Base-by-base conservation (phyloP, 2,888 invertebrate genomes). In the Aquatica leii region DNA sequence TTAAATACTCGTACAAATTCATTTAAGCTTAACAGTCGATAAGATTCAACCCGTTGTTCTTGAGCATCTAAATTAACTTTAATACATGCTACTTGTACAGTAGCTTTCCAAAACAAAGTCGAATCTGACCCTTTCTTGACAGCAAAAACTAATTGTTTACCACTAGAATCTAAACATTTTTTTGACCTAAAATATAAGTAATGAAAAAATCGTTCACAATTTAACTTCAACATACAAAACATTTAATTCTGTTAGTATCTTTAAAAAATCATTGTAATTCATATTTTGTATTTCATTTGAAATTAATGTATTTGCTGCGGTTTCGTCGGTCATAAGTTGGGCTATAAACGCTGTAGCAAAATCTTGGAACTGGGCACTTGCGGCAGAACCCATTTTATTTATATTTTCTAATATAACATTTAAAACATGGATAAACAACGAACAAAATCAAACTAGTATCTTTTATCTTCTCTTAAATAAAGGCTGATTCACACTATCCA, bases 101-200 rank as follows among this genome's bases (percentile, higher is more conserved):
- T 88, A 0, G 87, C 88, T 76, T 89, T 90, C 91, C 91, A 91
- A 34, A 90, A 80, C 18, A 89, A 75, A 0, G 88, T 84, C 0
- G 85, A 81, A 74, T 89, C 89, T 2, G 87, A 86, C 1, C 88
- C 89, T 67, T 84, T 85, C 74, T 88, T 87, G 1, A 90, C 84
- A 48, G 86, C 85, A 80, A 90, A 90, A 37, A 88, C 78, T 21
- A 90, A 77, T 74, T 86, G 87, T 73, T 88, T 87, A 0, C 88
- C 89, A 71, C 84, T 83, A 2, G 83, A 78, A 77, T 88, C 88
- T 64, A 86, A 82, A 71, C 86, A 88, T 71, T 85, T 85, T 63
- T 84, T 83, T 0, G 88, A 87, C 61, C 88, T 89, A 74, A 66
- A 72, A 65, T 50, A 49, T 65, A 65, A 21, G n/a, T 57, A 20